A percentile compares a stretch with the other conserved stretches of the same genome.
Evolutionary conservation across 2,113 vertebrate genomes (phyloP).

Genomic region (Ivindomyrus marchei): DNA sequence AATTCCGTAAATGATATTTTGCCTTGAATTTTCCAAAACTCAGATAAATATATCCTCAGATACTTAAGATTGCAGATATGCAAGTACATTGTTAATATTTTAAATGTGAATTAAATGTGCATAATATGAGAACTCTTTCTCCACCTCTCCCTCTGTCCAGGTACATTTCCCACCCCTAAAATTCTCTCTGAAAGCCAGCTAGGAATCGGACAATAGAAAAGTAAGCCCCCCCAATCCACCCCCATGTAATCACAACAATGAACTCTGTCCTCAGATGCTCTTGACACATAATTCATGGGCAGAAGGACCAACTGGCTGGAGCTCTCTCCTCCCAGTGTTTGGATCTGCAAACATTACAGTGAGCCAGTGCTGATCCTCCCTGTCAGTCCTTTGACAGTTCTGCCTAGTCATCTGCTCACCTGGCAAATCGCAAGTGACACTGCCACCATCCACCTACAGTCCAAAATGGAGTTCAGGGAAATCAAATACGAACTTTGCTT

Average conservation of each 20-base stretch:
- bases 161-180: neutral
- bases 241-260: neutral
- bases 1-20: neutral
- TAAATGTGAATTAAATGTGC: neutral
- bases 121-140: neutral
- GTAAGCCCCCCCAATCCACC: neutral
- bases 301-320: neutral
- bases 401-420: neutral
- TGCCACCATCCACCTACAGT: neutral
- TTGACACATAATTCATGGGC: neutral
- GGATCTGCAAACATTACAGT: neutral
- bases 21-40: neutral
- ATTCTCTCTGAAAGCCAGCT: neutral
- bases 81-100: neutral
- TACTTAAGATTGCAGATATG: neutral
- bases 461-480: neutral
- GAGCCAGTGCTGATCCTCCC: neutral
- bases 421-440: neutral
- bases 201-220: neutral
- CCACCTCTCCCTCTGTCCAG: neutral
- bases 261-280: neutral
- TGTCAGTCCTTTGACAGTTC: neutral
- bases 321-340: neutral
- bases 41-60: neutral
- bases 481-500: neutral